phyloP scores from a whole-genome alignment of 2,797 vertebrate genomes.

The Semaprochilodus insignis region DNA sequence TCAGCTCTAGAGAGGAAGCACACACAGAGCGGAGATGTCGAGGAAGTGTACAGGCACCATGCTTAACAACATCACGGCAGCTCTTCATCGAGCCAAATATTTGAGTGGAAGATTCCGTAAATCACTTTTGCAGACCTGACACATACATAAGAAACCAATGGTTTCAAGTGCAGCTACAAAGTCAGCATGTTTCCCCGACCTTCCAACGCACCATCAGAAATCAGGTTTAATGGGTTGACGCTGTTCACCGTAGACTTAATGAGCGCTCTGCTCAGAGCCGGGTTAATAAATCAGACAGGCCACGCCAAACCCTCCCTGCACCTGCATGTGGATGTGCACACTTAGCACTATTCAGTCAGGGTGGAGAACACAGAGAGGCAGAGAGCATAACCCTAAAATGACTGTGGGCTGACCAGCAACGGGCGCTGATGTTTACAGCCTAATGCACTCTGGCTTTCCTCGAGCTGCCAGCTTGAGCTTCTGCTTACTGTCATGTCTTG shows the following conservation, averaged over 20 bases:
- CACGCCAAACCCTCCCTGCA: constrained; percentile 34
- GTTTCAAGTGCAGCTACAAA: background rate
- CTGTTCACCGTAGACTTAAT: constrained; percentile 19
- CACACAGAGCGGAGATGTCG: constrained; percentile 27
- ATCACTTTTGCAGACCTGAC: constrained; percentile 6
- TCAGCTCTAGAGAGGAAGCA: constrained; percentile 49
- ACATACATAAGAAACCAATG: background rate
- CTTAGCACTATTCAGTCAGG: constrained; percentile 1
- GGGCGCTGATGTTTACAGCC: background rate
- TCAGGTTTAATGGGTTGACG: constrained; percentile 31
- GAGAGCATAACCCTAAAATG: background rate
- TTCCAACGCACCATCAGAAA: constrained; percentile 41
- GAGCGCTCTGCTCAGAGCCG: constrained; percentile 32
- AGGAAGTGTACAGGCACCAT: constrained; percentile 12
- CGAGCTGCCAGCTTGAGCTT: constrained; percentile 28
- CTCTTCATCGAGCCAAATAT: background rate
- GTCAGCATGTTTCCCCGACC: constrained; percentile 42
- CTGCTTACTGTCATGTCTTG: constrained; percentile 18
- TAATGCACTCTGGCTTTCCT: background rate
- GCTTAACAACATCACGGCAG: constrained; percentile 1
- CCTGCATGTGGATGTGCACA: constrained; percentile 40
- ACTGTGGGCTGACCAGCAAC: background rate
- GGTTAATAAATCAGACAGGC: constrained; percentile 47
- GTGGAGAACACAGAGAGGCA: background rate
- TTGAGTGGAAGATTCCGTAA: constrained; percentile 13